Evolutionary conservation across 2,888 invertebrate genomes (phyloP), one percentile per base, ranked within the genome.

Genomic region (Tortricodes alternella): DNA sequence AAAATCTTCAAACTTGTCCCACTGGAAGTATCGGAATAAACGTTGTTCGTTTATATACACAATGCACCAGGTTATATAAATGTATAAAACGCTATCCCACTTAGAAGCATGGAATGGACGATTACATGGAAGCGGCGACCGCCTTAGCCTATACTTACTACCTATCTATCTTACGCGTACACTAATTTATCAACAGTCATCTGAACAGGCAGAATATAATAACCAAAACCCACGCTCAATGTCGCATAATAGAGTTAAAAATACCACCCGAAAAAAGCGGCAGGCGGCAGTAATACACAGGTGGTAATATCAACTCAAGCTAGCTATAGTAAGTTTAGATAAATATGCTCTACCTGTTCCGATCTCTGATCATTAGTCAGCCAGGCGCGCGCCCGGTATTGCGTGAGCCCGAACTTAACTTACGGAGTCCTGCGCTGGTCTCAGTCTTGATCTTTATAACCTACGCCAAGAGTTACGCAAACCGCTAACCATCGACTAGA

Each of bases 401-500:
- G 85, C 85, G 84, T 72, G 77, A 70, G 73, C 83, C 85, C 83
- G 76, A 80, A 72, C 74, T 76, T 75, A 75, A 76, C 2, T 75
- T 71, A 77, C 73, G 72, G 66, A 72, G 68, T 64, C 74, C 68
- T 64, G 44, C 23, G 24, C 60, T 66, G 76, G 73, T 64, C 64
- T 80, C 79, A 66, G 74, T 71, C 64, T 60, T 50, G 59, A 60
- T 73, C 70, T 72, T 73, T 74, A 29, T 11, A 72, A 75, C 75
- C 75, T 71, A 73, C 75, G 59, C 60, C 61, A 58, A 64, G 61
- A 46, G 65, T 63, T 63, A 67, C 61, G 64, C 65, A 65, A 74
- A 72, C 61, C 72, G 69, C 74, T 72, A 72, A 65, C 74, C 79
- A 70, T 80, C 81, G 88, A 88, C 87, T 88, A 87, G 88, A 85